phyloP scores from a whole-genome alignment of 2,797 vertebrate species.

The Neostethus bicornis region DNA sequence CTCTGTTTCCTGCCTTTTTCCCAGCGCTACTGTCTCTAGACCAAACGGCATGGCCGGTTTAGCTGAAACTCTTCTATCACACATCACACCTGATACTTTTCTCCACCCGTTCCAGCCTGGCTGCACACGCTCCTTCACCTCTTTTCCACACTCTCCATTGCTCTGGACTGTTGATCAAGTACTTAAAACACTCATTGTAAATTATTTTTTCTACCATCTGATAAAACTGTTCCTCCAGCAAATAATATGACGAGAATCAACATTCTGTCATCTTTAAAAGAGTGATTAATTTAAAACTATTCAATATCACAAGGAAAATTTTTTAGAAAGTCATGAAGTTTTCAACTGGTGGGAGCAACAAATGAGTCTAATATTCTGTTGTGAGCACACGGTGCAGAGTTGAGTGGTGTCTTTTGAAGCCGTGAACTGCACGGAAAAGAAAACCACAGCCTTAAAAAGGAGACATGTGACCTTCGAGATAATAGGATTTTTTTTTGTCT shows the following conservation, averaged over 20 bases:
- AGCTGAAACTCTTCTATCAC: no score
- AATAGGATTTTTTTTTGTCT: constrained; percentile 47
- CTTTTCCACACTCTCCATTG: no score
- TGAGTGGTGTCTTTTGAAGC: constrained; percentile 63
- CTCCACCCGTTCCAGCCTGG: no score
- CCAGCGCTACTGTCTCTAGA: no score
- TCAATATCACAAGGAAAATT: no score
- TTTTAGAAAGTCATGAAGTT: constrained; percentile 31
- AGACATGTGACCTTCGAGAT: constrained; percentile 69
- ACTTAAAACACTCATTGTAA: not conserved
- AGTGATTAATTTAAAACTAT: no score
- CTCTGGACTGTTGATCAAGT: no score
- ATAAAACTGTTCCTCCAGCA: constrained; percentile 18
- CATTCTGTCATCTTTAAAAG: no score
- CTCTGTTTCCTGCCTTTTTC: no score
- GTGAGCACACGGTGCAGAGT: constrained; percentile 50
- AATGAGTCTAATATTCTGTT: constrained; percentile 51
- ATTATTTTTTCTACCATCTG: constrained; percentile 3
- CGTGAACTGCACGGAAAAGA: constrained; percentile 61
- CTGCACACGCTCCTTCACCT: no score
- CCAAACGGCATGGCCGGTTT: no score
- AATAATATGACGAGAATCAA: constrained; percentile 12
- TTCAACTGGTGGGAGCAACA: constrained; percentile 23
- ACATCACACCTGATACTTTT: no score
- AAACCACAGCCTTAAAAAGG: constrained; percentile 69